These are phyloP conservation scores for Drosophila lacicola DNA, from an alignment of 2,888 invertebrate genomes.

Conservation along the genomic window DNA sequence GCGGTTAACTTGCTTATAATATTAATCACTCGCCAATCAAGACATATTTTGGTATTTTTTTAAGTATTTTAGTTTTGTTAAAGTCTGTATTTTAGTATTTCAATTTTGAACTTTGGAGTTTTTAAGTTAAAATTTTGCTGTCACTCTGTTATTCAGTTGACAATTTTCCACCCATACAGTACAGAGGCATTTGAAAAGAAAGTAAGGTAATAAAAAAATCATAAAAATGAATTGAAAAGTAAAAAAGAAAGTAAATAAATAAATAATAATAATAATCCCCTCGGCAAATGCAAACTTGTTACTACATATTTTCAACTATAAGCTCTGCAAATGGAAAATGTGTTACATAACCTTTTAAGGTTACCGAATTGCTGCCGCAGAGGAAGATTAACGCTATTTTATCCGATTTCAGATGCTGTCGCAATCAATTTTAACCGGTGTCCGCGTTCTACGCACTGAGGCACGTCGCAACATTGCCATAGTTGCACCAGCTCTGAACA, in stretches of 20 bases:
- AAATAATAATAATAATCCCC: too few relatives aligned
- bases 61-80: slow-evolving; percentile 12
- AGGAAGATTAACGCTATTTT: slow-evolving; percentile 2
- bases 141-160: slow-evolving; percentile 36
- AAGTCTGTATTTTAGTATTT: slow-evolving; percentile 3
- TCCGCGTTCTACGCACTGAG: slow-evolving; percentile 86
- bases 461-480: slow-evolving; percentile 90
- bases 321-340: slow-evolving; percentile 18
- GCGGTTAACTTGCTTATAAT: too few relatives aligned
- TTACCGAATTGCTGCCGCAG: slow-evolving; percentile 52
- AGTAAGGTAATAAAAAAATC: slow-evolving; percentile 49
- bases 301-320: background rate
- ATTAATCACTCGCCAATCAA: too few relatives aligned
- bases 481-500: slow-evolving; percentile 88
- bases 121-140: slow-evolving; percentile 1
- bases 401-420: slow-evolving; percentile 87
- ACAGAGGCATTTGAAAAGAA: slow-evolving; percentile 37
- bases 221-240: background rate
- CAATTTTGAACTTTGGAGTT: slow-evolving; percentile 9
- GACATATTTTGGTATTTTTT: background rate
- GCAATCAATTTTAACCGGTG: slow-evolving; percentile 86
- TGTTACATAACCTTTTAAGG: slow-evolving; percentile 83
- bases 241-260: background rate
- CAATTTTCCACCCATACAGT: slow-evolving; percentile 48
- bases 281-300: background rate